Evolutionary conservation across 2,797 vertebrate species (phyloP).

Genomic region (Discoglossus pictus): DNA sequence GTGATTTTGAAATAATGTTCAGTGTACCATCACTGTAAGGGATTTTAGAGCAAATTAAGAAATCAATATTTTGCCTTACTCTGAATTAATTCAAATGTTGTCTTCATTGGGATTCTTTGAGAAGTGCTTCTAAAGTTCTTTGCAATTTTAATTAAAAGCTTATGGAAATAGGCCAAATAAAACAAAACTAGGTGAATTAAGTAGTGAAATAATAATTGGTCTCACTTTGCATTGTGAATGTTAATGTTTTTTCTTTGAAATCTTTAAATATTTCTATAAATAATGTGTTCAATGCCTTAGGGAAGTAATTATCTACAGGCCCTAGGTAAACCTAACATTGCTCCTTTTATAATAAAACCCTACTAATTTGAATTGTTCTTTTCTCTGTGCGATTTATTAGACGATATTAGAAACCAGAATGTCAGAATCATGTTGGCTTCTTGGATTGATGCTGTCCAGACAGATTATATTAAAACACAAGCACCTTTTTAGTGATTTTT

Average conservation of each 20-base stretch:
- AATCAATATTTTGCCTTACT: background rate
- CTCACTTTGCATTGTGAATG: conserved; percentile 20
- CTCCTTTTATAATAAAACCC: conserved; percentile 1
- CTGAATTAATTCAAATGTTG: background rate
- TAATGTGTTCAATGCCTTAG: background rate
- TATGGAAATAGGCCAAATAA: conserved; percentile 20
- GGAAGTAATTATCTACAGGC: conserved; percentile 17
- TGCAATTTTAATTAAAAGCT: conserved; percentile 6
- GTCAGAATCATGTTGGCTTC: background rate
- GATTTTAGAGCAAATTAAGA: background rate
- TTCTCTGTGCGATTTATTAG: background rate
- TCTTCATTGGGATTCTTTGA: conserved; percentile 3
- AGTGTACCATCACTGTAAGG: conserved; percentile 7
- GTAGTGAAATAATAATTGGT: conserved; percentile 12
- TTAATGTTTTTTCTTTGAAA: conserved; percentile 17
- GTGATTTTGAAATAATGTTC: conserved; percentile 16
- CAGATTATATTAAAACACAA: background rate
- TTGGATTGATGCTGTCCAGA: background rate
- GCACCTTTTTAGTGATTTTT: no score
- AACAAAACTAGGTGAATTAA: background rate
- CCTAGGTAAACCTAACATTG: background rate
- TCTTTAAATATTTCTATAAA: conserved; percentile 1
- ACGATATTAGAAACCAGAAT: no score
- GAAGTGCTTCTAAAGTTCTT: no score
- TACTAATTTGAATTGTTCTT: background rate